Conservation (phyloP, 2,797 vertebrate species). For the Sebastes diaconus region DNA sequence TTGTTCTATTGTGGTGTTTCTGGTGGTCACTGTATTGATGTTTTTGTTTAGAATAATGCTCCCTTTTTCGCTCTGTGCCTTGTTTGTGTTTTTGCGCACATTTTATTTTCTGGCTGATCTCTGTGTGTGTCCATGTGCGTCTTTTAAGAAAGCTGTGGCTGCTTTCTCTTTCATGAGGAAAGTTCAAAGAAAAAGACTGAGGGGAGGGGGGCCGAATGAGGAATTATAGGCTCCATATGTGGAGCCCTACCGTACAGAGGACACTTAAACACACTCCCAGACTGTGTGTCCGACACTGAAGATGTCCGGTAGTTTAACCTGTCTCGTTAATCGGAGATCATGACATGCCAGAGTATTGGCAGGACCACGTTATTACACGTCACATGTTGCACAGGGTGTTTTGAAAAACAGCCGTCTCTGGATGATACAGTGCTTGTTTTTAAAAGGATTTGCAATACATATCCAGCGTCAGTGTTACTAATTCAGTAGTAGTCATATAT, state of each 20-base stretch:
- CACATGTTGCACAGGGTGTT: neutral
- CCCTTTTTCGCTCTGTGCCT: conserved; percentile 20
- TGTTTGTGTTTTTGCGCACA: conserved; percentile 38
- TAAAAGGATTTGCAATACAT: neutral
- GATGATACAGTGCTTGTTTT: neutral
- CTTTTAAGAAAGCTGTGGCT: conserved; percentile 58
- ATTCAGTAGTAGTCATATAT: neutral
- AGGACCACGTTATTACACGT: neutral
- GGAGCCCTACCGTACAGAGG: conserved; percentile 26
- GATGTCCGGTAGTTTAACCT: neutral
- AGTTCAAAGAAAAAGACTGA: conserved; percentile 59
- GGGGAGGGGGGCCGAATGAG: conserved; percentile 10
- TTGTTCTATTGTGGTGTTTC: conserved; percentile 64
- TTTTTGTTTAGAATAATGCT: conserved; percentile 50
- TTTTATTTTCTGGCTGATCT: conserved; percentile 53
- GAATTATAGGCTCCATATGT: conserved; percentile 68
- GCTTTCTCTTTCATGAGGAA: conserved; percentile 71
- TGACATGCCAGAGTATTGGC: neutral
- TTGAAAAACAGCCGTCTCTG: neutral
- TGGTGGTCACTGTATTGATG: conserved; percentile 61
- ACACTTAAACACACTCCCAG: neutral
- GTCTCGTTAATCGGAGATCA: conserved; percentile 14
- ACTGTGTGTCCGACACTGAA: neutral
- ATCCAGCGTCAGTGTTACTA: neutral
- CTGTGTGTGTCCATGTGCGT: conserved; percentile 49